Conservation (phyloP, 2,888 invertebrate genomes). For the Phrixothrix hirtus region DNA sequence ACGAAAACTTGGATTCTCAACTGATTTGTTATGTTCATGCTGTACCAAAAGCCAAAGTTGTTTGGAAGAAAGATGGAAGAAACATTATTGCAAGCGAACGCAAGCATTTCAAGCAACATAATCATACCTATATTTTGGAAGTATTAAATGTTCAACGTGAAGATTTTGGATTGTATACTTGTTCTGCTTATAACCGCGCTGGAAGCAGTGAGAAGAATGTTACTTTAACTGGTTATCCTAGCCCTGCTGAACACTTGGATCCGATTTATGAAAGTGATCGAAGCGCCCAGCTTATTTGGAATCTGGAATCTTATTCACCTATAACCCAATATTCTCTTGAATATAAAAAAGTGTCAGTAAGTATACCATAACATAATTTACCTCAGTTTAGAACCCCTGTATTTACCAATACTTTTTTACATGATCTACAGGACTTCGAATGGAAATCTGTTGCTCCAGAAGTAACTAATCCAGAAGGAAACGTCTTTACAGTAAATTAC, state of each 20-base stretch:
- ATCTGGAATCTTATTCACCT: slow-evolving; percentile 56
- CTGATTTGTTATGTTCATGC: slow-evolving; percentile 56
- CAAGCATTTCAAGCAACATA: slow-evolving; percentile 37
- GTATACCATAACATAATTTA: slow-evolving; percentile 23
- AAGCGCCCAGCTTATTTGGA: slow-evolving; percentile 54
- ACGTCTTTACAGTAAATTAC: slow-evolving; percentile 52
- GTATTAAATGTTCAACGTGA: slow-evolving; percentile 45
- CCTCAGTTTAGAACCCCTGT: not conserved
- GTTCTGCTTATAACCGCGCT: slow-evolving; percentile 52
- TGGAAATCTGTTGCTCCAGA: slow-evolving; percentile 49
- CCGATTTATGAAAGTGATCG: slow-evolving; percentile 28
- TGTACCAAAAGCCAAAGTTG: slow-evolving; percentile 51
- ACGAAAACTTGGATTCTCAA: slow-evolving; percentile 52
- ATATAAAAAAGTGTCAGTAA: slow-evolving; percentile 56
- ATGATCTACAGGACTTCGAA: slow-evolving; percentile 40
- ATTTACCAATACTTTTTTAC: not conserved
- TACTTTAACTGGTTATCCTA: slow-evolving; percentile 45
- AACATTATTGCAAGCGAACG: slow-evolving; percentile 40
- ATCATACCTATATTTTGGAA: slow-evolving; percentile 45
- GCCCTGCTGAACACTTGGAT: slow-evolving; percentile 30
- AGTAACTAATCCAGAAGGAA: slow-evolving; percentile 42
- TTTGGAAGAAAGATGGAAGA: slow-evolving; percentile 49
- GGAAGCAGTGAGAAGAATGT: slow-evolving; percentile 48
- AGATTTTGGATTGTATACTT: slow-evolving; percentile 56
- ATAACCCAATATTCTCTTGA: slow-evolving; percentile 55